Evolutionary conservation across 2,888 invertebrate species (phyloP).

Genomic region (Xestia ashworthii): DNA sequence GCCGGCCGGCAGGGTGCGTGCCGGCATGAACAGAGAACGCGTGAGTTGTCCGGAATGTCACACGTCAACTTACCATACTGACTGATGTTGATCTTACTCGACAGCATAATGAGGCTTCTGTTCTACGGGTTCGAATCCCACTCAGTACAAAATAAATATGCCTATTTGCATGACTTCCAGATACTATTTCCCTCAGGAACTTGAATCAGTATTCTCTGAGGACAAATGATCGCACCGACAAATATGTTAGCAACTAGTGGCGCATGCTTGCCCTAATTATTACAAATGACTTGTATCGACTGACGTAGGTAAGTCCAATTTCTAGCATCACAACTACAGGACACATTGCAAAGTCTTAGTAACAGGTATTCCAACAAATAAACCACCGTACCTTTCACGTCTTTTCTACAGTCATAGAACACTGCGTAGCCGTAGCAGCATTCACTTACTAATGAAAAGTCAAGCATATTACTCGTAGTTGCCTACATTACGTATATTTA

Average conservation of each 20-base stretch:
- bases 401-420: constrained; percentile 38
- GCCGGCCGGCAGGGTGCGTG: constrained; percentile 93
- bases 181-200: constrained; percentile 32
- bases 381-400: constrained; percentile 26
- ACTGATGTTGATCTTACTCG: constrained; percentile 16
- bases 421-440: constrained; percentile 50
- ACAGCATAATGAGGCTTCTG: constrained; percentile 20
- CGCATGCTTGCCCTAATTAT: constrained; percentile 38
- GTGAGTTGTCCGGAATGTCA: constrained; percentile 72
- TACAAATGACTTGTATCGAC: constrained; percentile 13
- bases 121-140: constrained; percentile 47
- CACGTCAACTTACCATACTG: constrained; percentile 1
- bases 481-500: constrained; percentile 22
- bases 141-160: constrained; percentile 23
- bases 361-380: constrained; percentile 36
- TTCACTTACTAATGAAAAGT: constrained; percentile 29
- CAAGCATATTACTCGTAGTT: constrained; percentile 37
- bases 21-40: constrained; percentile 92
- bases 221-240: constrained; percentile 27
- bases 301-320: constrained; percentile 48
- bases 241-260: constrained; percentile 29
- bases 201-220: constrained; percentile 36
- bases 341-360: constrained; percentile 22
- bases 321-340: constrained; percentile 27
- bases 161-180: constrained; percentile 52